A percentile compares a stretch with the other conserved stretches of the same genome.
These are phyloP conservation scores for Drosophila yooni DNA, from an alignment of 2,888 invertebrate species.

Conservation along the genomic window DNA sequence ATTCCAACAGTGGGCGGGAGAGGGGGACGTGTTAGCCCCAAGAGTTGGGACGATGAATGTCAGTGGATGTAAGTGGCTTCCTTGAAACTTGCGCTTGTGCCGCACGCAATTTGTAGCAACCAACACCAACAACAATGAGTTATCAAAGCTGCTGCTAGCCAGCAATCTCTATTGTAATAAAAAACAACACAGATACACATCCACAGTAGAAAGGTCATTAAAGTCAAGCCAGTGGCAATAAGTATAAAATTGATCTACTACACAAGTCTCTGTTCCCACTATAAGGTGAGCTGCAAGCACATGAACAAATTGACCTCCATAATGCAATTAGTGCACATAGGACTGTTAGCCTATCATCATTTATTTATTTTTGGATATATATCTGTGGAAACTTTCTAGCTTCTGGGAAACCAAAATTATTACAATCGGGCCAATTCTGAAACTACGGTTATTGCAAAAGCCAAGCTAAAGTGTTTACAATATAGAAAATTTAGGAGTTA, in stretches of 20 bases:
- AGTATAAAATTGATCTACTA: constrained; percentile 22
- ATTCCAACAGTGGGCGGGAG: not conserved
- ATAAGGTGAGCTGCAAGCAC: not conserved
- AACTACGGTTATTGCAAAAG: too few relatives aligned
- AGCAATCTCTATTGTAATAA: constrained; percentile 24
- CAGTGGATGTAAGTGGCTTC: constrained; percentile 76
- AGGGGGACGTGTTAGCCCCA: constrained; percentile 29
- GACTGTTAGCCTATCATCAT: not conserved
- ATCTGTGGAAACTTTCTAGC: not conserved
- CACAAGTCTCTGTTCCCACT: not conserved
- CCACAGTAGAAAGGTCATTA: constrained; percentile 27
- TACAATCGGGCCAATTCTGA: not conserved
- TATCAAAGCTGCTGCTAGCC: constrained; percentile 12
- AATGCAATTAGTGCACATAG: not conserved
- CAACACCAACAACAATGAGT: constrained; percentile 35
- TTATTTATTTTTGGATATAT: not conserved
- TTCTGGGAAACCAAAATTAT: not conserved
- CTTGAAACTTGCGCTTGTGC: constrained; percentile 73
- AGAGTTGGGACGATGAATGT: constrained; percentile 55
- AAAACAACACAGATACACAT: constrained; percentile 8
- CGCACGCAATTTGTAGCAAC: constrained; percentile 74
- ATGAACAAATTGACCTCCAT: not conserved
- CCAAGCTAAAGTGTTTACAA: not conserved
- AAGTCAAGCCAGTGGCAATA: constrained; percentile 23
- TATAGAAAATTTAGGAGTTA: not conserved